Base-by-base conservation (phyloP, 2,888 invertebrate genomes). In the Amphiduros pacificus region DNA sequence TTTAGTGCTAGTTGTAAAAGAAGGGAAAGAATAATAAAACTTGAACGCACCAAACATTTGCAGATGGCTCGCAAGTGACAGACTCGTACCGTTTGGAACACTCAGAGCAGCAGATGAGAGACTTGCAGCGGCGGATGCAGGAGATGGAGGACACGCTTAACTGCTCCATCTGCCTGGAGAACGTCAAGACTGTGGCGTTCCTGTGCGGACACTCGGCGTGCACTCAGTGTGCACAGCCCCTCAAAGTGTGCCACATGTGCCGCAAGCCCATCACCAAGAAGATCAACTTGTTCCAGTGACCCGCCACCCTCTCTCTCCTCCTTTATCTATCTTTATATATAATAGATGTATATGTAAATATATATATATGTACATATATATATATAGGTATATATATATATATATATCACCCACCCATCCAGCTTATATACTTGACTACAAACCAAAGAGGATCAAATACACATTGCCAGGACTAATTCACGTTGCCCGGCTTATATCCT, bases 161-260 rank as follows among this genome's bases (percentile, higher is more conserved):
- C 78, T 93, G 93, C 77, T 89, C 90, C 60, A 93, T 93, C 71
- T 93, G 93, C 79, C 91, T 93, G 92, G 93, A 93, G 76, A 85
- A 91, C 36, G 87, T 88, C 64, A 85, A 90, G 40, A 91, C 91
- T 76, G 90, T 92, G 24, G 92, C 90, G 26, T 93, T 93, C 80
- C 85, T 92, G n/a, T 93, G 93, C 75, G 93, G 93, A 1, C 93
- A 93, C 75, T 90, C 90, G 26, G 90, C 92, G 17, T 93, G 93
- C 80, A 88, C 89, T 57, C 87, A 88, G 70, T 93, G 93, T 78
- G 90, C 92, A 0, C 89, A 90, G 66, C 90, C 92, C 0, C 84
- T 93, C 36, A 88, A 89, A 75, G 90, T 88, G 24, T 93, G 93
- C 83, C 93, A 93, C 84, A 93, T 93, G 91, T 91, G 91, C 83